Base-by-base conservation (phyloP, 2,113 vertebrate species). In the Antechinus stuartii region DNA sequence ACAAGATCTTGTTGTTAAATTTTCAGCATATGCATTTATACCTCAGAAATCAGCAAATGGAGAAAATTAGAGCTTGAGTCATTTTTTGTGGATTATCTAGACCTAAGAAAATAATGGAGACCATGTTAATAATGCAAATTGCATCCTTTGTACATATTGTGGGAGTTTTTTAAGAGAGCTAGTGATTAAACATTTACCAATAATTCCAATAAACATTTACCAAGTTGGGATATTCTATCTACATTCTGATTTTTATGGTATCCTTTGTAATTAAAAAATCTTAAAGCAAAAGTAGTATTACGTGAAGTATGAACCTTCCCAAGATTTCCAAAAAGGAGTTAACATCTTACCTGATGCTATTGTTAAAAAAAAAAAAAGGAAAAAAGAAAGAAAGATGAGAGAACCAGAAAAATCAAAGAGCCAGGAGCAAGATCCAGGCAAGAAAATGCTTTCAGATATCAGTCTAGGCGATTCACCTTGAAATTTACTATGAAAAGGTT, bases 391-490 rank as follows among this genome's bases (percentile, higher is more conserved):
- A 76, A 84, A 92, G 54, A 94, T 46, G 16, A 90, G 35, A 24
- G 91, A 49, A 16, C 10, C 46, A 2, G 84, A 92, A 94, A 95
- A 54, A 11, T 26, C 55, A 54, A 94, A 93, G 54, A 30, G 19
- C 19, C 56, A 89, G 11, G 50, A 42, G 27, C 90, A 94, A 95
- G n/a, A 94, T n/a, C 30, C n/a, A 55, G 26, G 6, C 27, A 93
- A 91, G 50, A 42, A 42, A 92, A 95, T 97, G 35, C 46, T 52
- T 61, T 11, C 61, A 1, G 68, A 84, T 84, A 7, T 84, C 68
- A 84, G 35, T 84, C 68, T 84, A 84, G 68, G n/a, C 2, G 16
- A n/a, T 89, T 92, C 54, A 49, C 92, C 95, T 91, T 68, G 90
- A 92, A 54, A 94, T 95, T 91, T 50, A 94, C 42, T 92, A 90